phyloP scores from a whole-genome alignment of 2,888 invertebrate genomes.

The Rhyacophila evoluta region DNA sequence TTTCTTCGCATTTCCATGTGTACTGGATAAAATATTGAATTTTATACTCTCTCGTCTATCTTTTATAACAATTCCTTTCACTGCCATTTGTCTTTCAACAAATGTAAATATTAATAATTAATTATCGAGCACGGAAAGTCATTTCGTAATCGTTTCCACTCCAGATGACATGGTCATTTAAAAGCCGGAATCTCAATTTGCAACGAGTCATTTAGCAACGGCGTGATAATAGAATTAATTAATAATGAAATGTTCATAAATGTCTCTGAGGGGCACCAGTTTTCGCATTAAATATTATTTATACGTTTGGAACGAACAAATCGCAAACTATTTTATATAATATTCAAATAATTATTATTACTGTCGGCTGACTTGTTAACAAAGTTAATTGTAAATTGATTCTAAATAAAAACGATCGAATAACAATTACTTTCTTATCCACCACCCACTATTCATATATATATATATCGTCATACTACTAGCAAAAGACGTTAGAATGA shows the following conservation, averaged over 20 bases:
- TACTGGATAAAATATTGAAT: not conserved
- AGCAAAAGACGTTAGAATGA: too few relatives aligned
- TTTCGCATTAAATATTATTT: not conserved
- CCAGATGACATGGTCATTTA: constrained; percentile 4
- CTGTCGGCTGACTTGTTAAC: too few relatives aligned
- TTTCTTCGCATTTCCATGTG: not conserved
- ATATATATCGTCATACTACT: too few relatives aligned
- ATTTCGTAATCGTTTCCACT: not conserved
- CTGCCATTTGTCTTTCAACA: not conserved
- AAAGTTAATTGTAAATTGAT: too few relatives aligned
- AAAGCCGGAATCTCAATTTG: not conserved
- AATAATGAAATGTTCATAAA: not conserved
- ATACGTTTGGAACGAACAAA: too few relatives aligned
- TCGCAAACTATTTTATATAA: too few relatives aligned
- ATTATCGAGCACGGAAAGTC: not conserved
- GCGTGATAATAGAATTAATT: constrained; percentile 8
- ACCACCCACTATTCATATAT: too few relatives aligned
- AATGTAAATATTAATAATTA: not conserved
- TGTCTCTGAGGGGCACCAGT: not conserved
- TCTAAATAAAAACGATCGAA: too few relatives aligned
- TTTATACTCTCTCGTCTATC: not conserved
- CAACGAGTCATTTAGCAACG: not conserved
- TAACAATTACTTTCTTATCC: too few relatives aligned
- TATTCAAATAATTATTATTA: too few relatives aligned
- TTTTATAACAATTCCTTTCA: not conserved